These are phyloP conservation scores for Dendrocincla fuliginosa DNA, from an alignment of 2,797 vertebrate genomes.

Conservation along the genomic window DNA sequence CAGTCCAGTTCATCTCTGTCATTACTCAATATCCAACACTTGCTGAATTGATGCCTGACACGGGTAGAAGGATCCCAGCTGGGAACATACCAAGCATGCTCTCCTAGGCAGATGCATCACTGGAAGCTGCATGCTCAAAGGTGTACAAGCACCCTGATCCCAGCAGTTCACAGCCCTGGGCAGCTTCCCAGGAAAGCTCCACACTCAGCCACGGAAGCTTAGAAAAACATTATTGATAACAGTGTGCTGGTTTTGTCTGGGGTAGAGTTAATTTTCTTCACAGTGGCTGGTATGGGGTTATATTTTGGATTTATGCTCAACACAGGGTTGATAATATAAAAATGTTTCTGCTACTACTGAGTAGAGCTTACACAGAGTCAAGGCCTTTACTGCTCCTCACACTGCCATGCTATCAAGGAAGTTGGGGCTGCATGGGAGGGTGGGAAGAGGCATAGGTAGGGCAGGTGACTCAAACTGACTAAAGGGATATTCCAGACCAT, in stretches of 20 bases:
- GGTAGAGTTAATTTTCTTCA: not conserved
- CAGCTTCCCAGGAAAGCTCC: not conserved
- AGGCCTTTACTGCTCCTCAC: not conserved
- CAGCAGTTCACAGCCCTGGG: not conserved
- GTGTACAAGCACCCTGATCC: not conserved
- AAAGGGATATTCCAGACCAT: not conserved
- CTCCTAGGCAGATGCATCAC: fast-evolving
- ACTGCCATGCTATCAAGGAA: not conserved
- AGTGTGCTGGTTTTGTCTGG: not conserved
- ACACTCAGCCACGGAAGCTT: fast-evolving
- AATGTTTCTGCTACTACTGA: not conserved
- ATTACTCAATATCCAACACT: not conserved
- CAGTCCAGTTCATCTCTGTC: not conserved
- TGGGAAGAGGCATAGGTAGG: not conserved
- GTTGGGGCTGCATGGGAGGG: not conserved
- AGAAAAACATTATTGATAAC: not conserved
- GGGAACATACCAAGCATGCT: fast-evolving
- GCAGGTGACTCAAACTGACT: not conserved
- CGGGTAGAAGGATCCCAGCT: fast-evolving
- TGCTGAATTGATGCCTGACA: fast-evolving
- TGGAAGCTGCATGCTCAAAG: not conserved
- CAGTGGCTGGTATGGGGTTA: not conserved
- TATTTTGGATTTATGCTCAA: not conserved
- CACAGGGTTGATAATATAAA: not conserved
- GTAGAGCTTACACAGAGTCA: not conserved